Evolutionary conservation across 2,888 invertebrate genomes (phyloP), one percentile per base, ranked within the genome.

Genomic region (Thecophora atra): DNA sequence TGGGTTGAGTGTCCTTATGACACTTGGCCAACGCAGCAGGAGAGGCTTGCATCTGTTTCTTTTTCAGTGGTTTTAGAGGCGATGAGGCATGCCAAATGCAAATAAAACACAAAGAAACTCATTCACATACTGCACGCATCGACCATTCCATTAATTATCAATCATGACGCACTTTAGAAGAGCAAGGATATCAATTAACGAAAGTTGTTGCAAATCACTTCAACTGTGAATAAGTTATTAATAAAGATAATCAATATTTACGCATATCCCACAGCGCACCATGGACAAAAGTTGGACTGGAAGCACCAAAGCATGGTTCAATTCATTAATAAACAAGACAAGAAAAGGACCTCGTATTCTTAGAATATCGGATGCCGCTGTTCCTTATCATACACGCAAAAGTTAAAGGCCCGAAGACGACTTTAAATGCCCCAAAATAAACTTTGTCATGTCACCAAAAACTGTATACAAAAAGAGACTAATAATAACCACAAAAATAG

Each of bases 41-140:
- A 63, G 1, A 47, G 47, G 24, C 21, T 24, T 17, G 47, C 19
- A 13, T 19, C 11, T 3, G n/a, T 67, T 64, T 67, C 54, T 67
- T 67, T 30, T 15, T 54, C 67, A 54, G n/a, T 54, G 67, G 37
- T 28, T 67, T 67, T n/a, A 28, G 15, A 78, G 78, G 84, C 81
- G 83, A 81, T 81, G 78, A 80, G 76, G 80, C 83, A 80, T 83
- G 76, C 81, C 84, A 82, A 79, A 82, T 82, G 82, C 83, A 83
- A 82, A 83, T 83, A 83, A 78, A 79, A 72, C 76, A 47, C n/a
- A 47, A 47, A 47, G 47, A 37, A 24, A 26, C 56, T n/a, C 17
- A 62, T 37, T 37, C 44, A 69, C 64, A 42, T 52, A 11, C 19
- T 24, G 30, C 52, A 56, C 24, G 11, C 51, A 24, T 19, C 19